These are phyloP conservation scores for Villa cingulata DNA, from an alignment of 2,888 invertebrate species.

Conservation along the genomic window DNA sequence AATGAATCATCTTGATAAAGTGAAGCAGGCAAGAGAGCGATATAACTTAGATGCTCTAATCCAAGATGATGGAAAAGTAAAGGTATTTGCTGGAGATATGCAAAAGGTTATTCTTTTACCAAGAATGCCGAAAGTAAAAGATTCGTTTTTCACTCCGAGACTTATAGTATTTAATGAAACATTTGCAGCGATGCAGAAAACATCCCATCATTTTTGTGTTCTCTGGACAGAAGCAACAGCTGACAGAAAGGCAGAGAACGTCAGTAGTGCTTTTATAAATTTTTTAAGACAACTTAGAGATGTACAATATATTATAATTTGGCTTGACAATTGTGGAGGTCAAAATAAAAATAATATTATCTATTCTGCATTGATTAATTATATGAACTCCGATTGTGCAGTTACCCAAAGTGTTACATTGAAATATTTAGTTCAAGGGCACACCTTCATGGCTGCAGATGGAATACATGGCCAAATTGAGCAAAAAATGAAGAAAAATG, in stretches of 20 bases:
- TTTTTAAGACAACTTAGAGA: background rate
- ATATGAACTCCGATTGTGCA: background rate
- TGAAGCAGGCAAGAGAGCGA: background rate
- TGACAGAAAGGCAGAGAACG: background rate
- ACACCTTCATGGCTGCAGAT: constrained; percentile 1
- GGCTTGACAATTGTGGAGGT: background rate
- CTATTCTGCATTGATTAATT: background rate
- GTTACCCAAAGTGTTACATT: background rate
- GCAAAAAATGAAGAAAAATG: background rate
- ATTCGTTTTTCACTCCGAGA: no score
- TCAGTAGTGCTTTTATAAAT: background rate
- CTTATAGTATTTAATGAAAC: no score
- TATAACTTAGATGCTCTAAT: background rate
- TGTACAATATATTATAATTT: background rate
- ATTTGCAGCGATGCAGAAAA: no score
- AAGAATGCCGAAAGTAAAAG: constrained; percentile 1
- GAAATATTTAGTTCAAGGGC: background rate
- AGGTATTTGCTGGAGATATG: background rate
- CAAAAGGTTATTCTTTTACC: background rate
- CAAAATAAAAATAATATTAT: no score
- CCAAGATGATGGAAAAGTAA: background rate
- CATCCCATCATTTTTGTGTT: background rate
- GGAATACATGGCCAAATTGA: background rate
- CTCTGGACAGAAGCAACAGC: background rate
- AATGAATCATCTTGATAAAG: background rate